A percentile compares a stretch with the other conserved stretches of the same genome.
Conservation (phyloP, 2,113 vertebrate species). For the Diphyllodes magnificus region DNA sequence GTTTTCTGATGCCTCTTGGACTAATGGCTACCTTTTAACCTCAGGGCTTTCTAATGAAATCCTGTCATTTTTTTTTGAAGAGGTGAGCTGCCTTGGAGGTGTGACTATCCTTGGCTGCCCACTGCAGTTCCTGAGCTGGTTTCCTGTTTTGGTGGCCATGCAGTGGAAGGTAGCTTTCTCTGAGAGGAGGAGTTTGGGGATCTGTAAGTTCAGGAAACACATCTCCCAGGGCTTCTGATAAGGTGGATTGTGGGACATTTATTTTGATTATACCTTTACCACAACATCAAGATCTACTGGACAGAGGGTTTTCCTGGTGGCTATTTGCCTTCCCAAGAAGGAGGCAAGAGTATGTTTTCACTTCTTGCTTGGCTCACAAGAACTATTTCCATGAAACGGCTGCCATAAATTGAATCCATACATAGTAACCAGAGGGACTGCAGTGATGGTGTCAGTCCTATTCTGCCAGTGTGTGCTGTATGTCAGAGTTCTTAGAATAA, state of each 20-base stretch:
- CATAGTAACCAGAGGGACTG: not conserved
- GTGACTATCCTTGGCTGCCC: not conserved
- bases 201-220: not conserved
- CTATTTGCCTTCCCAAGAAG: not conserved
- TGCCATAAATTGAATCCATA: not conserved
- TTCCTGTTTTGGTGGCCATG: not conserved
- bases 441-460: not conserved
- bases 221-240: not conserved
- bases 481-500: not conserved
- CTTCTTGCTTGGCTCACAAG: not conserved
- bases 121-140: not conserved
- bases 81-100: not conserved
- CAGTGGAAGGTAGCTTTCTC: not conserved
- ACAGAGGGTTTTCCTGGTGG: not conserved
- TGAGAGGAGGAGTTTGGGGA: not conserved
- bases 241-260: not conserved
- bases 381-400: not conserved
- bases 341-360: not conserved
- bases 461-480: not conserved
- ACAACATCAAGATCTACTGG: not conserved
- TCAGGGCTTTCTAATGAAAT: not conserved
- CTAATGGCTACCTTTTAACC: not conserved
- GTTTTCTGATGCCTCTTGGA: not conserved
- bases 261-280: not conserved
- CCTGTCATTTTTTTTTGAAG: accelerated